Base-by-base conservation (phyloP, 2,113 vertebrate genomes). In the Sylvilagus bachmani region DNA sequence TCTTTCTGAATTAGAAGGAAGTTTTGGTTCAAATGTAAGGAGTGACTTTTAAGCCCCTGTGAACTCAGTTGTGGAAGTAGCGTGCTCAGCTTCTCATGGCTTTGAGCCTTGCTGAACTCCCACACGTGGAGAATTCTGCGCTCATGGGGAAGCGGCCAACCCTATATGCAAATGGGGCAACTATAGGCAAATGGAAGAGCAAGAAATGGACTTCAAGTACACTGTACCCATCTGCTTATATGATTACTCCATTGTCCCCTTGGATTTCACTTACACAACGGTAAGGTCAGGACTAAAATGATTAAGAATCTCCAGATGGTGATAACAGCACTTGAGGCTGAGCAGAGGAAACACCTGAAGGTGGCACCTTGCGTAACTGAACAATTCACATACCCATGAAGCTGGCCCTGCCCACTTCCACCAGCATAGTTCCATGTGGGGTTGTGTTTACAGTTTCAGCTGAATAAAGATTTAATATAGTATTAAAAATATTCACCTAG, bases 401-500 rank as follows among this genome's bases (percentile, higher is more conserved):
- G 36, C 14, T 17, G 10, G 21, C 8, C 67, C 9, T 71, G 29
- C 13, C 70, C n/a, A n/a, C n/a, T 24, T 27, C n/a, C 14, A 85
- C 58, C 22, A 82, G 71, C 53, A 55, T 2, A 74, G 22, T 31
- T 77, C 11, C 36, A 67, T 0, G 0, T 55, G 38, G 11, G 10
- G 21, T 53, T 69, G 53, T 53, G 27, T 16, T 61, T 36, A 91
- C 69, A 64, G 70, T 75, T 71, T 53, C 36, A 85, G 53, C 61
- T 19, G 16, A 61, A 87, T n/a, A 75, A 12, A 6, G 49, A 22
- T n/a, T 70, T 77, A n/a, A 44, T 64, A 44, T 53, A 44, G 21
- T 27, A 55, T 44, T 53, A 27, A 75, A 86, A 94, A 92, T 29
- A 88, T 17, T 55, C 66, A n/a, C 86, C 53, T 80, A 38, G 27